A percentile compares a stretch with the other conserved stretches of the same genome.
Evolutionary conservation across 1,140 invertebrate species (phyloP).

Genomic region (Drosophila sproati): DNA sequence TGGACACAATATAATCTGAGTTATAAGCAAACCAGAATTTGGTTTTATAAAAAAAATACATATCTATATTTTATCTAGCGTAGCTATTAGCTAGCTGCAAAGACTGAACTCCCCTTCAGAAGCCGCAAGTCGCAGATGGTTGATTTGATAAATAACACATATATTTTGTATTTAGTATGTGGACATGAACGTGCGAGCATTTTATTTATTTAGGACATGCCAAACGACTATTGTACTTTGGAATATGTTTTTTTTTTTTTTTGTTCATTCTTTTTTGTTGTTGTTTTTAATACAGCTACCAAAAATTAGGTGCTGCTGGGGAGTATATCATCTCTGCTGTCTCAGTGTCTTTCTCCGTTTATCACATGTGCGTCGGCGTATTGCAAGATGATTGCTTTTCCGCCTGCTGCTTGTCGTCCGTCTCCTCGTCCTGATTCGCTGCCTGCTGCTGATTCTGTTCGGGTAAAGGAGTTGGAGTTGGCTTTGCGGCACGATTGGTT

Average conservation of each 20-base stretch:
- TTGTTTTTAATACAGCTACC: neutral
- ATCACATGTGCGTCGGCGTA: constrained; percentile 31
- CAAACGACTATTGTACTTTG: constrained; percentile 34
- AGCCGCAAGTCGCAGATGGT: neutral
- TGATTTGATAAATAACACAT: constrained; percentile 3
- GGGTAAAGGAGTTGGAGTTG: neutral
- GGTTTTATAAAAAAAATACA: too few relatives aligned
- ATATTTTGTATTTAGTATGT: neutral
- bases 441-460: neutral
- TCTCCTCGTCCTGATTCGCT: neutral
- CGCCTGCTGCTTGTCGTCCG: neutral
- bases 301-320: constrained; percentile 1
- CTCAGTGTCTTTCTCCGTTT: constrained; percentile 10
- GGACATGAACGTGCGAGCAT: constrained; percentile 9
- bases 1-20: too few relatives aligned
- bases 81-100: too few relatives aligned
- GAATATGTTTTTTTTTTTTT: constrained; percentile 13
- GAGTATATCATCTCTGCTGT: constrained; percentile 14
- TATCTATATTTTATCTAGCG: too few relatives aligned
- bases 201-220: constrained; percentile 32
- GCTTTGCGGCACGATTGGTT: neutral
- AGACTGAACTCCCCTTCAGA: too few relatives aligned
- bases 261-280: neutral
- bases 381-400: constrained; percentile 7
- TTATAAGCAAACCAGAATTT: too few relatives aligned